phyloP scores from a whole-genome alignment of 2,888 invertebrate species.

The Meteorus colon region DNA sequence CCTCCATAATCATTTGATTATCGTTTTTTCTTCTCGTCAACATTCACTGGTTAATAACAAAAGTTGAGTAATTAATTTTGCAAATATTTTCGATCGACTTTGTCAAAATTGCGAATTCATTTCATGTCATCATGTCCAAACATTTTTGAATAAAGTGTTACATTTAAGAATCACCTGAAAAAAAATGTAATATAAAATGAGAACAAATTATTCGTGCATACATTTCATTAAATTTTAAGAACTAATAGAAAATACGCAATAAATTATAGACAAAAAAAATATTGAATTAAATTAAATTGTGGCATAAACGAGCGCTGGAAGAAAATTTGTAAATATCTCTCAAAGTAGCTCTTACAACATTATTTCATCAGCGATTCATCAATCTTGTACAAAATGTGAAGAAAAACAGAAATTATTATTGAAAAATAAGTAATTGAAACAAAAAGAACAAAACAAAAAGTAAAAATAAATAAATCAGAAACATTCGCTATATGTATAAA shows the following conservation, averaged over 20 bases:
- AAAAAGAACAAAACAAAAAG: background rate
- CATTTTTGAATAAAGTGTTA: no score
- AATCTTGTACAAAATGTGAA: conserved; percentile 29
- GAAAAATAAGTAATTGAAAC: background rate
- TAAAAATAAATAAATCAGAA: background rate
- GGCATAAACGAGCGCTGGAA: background rate
- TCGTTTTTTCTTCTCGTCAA: no score
- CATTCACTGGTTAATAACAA: no score
- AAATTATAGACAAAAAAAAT: background rate
- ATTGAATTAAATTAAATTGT: background rate
- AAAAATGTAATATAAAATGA: background rate
- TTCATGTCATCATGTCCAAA: no score
- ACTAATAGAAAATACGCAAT: background rate
- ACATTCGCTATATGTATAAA: conserved; percentile 6
- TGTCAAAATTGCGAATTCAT: no score
- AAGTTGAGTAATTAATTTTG: no score
- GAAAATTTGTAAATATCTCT: conserved; percentile 18
- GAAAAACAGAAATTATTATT: background rate
- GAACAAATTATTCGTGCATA: background rate
- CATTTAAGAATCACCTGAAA: no score
- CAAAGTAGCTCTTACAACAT: background rate
- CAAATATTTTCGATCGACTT: no score
- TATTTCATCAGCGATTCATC: conserved; percentile 16
- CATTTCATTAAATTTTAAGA: background rate
- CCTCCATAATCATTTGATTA: no score